Evolutionary conservation across 2,888 invertebrate species (phyloP).

Genomic region (Ditula angustiorana): DNA sequence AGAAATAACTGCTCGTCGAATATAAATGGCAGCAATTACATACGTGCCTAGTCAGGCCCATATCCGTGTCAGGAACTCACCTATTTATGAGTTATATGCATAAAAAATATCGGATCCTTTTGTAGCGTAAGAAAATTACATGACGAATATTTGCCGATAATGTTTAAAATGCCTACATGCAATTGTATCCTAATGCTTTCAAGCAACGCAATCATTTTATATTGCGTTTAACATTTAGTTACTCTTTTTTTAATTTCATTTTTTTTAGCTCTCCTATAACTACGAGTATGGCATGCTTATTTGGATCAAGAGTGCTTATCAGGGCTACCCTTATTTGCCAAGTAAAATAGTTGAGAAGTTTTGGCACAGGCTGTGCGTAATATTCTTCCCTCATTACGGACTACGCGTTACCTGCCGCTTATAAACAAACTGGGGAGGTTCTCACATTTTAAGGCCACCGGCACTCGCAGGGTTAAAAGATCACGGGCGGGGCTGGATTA

Average conservation of each 20-base stretch:
- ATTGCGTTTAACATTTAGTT: no score
- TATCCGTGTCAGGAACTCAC: constrained; percentile 1
- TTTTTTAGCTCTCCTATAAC: background rate
- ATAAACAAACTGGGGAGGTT: constrained; percentile 67
- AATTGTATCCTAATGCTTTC: no score
- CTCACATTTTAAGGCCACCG: constrained; percentile 71
- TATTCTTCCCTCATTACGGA: background rate
- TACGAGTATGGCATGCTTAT: background rate
- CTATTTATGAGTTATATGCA: constrained; percentile 15
- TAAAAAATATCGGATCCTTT: background rate
- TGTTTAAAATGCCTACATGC: no score
- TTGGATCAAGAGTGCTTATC: background rate
- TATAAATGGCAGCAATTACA: constrained; percentile 46
- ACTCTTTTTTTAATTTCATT: no score
- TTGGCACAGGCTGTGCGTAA: background rate
- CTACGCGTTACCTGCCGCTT: constrained; percentile 44
- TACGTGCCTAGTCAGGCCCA: background rate
- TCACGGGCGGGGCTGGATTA: constrained; percentile 21
- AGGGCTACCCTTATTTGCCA: background rate
- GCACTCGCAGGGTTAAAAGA: constrained; percentile 24
- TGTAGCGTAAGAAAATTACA: background rate
- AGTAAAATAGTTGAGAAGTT: background rate
- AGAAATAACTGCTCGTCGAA: constrained; percentile 40
- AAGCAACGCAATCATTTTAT: no score
- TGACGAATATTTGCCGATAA: no score